phyloP scores from a whole-genome alignment of 2,797 vertebrate genomes.

The Sorex maritimensis region DNA sequence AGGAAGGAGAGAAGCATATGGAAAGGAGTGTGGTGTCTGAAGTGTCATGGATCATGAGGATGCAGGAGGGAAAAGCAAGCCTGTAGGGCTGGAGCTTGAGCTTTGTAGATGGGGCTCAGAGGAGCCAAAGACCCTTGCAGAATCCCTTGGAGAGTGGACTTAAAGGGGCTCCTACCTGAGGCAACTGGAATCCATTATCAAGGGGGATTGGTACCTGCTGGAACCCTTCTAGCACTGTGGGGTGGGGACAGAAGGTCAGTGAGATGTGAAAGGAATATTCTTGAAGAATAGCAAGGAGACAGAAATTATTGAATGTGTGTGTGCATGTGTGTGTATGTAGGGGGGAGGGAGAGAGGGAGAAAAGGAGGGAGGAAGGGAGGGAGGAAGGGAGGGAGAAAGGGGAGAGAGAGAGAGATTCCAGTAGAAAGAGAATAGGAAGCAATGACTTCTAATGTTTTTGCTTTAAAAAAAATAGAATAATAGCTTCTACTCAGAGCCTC shows the following conservation, averaged over 20 bases:
- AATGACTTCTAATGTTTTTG: not conserved
- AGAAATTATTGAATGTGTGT: not conserved
- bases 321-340: not conserved
- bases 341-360: too few relatives aligned
- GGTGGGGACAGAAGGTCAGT: not conserved
- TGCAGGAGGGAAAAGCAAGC: not conserved
- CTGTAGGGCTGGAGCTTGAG: not conserved
- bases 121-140: not conserved
- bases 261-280: too few relatives aligned
- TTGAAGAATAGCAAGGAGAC: not conserved
- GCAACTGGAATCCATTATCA: not conserved
- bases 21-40: not conserved
- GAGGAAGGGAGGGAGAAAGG: not conserved
- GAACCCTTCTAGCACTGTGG: not conserved
- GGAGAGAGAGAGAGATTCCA: too few relatives aligned
- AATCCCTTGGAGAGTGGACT: not conserved
- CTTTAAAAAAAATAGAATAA: too few relatives aligned
- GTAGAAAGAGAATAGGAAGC: not conserved
- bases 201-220: not conserved
- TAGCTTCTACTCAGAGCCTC: too few relatives aligned
- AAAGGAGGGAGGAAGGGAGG: not conserved
- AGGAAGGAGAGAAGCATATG: not conserved
- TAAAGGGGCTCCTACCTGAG: not conserved
- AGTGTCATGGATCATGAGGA: not conserved
- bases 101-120: accelerated